Conservation (phyloP, 23 tunicate species). For the Styela plicata region DNA sequence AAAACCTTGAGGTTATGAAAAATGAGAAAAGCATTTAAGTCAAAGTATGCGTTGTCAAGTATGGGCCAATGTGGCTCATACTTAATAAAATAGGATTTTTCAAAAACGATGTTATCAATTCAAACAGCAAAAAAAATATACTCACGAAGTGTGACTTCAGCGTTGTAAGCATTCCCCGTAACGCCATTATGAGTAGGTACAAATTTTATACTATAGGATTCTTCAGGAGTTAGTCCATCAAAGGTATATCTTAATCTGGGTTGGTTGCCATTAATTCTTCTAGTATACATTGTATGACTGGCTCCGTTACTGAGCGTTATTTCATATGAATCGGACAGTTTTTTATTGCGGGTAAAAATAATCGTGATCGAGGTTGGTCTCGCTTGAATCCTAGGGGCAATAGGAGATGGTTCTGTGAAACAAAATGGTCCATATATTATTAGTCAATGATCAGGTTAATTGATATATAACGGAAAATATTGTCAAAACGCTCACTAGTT, state of each 20-base stretch:
- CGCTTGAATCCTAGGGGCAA: conserved; percentile 28
- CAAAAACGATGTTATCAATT: no score
- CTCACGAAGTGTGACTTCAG: conserved; percentile 28
- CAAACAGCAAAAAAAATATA: no score
- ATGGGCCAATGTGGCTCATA: no score
- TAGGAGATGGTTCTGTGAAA: conserved; percentile 38
- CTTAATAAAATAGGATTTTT: no score
- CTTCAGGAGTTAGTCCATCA: conserved; percentile 36
- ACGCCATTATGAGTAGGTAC: conserved; percentile 25
- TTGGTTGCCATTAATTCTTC: background rate
- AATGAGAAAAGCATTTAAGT: no score
- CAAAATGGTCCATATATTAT: no score
- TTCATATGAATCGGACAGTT: conserved; percentile 40
- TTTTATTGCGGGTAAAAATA: conserved; percentile 34
- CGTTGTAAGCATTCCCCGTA: conserved; percentile 1
- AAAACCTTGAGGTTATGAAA: no score
- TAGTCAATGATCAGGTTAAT: no score
- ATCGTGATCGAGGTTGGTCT: conserved; percentile 34
- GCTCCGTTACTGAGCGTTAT: conserved; percentile 2
- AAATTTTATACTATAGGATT: conserved; percentile 23
- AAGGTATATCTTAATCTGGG: conserved; percentile 20
- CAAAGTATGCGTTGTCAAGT: no score
- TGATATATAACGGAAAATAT: no score
- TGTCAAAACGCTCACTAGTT: no score
- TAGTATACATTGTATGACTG: background rate